Conservation (phyloP, 1,140 invertebrate species). For the Cydia fagiglandana region DNA sequence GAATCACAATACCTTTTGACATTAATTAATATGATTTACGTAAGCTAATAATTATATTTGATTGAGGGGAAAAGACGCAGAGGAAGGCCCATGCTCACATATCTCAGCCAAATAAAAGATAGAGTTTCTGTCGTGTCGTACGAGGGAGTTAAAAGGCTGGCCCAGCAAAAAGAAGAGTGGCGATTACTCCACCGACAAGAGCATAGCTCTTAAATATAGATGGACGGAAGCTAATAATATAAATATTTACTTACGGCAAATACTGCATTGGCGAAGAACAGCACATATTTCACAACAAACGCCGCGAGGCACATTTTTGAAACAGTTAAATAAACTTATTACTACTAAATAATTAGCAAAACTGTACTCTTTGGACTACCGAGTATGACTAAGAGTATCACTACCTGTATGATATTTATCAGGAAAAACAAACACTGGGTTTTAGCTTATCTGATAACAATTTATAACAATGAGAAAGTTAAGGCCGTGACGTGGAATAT, state of each 20-base stretch:
- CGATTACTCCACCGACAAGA: too few relatives aligned
- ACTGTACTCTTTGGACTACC: neutral
- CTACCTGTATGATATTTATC: conserved; percentile 5
- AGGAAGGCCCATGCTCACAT: too few relatives aligned
- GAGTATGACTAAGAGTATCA: conserved; percentile 1
- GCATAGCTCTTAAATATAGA: too few relatives aligned
- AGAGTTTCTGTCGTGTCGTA: too few relatives aligned
- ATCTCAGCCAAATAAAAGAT: too few relatives aligned
- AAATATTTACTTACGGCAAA: conserved; percentile 33
- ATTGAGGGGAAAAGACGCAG: too few relatives aligned
- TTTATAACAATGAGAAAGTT: neutral
- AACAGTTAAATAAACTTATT: neutral
- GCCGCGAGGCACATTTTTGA: conserved; percentile 16
- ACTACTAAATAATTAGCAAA: neutral
- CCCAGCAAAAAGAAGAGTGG: too few relatives aligned
- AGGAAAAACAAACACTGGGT: conserved; percentile 1
- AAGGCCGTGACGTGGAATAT: neutral
- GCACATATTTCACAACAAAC: conserved; percentile 24
- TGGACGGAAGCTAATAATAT: neutral
- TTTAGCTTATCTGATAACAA: conserved; percentile 13
- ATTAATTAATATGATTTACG: too few relatives aligned
- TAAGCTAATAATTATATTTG: too few relatives aligned
- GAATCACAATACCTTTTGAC: too few relatives aligned
- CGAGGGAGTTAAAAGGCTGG: too few relatives aligned
- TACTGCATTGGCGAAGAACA: conserved; percentile 11